phyloP scores from a whole-genome alignment of 2,113 vertebrate species.

The Spheniscus mendiculus region DNA sequence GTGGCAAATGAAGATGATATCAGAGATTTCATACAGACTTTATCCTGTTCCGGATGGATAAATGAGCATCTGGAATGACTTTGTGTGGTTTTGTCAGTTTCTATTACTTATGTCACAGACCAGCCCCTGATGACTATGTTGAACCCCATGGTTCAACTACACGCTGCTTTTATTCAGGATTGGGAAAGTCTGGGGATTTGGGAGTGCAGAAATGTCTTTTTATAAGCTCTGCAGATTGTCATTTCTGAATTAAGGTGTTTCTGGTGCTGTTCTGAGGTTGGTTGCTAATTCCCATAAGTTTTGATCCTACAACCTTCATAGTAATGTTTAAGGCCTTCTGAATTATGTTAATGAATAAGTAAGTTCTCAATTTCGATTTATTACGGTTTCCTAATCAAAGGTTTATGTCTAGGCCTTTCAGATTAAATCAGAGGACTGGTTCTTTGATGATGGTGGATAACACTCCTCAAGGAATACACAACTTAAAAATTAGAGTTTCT shows the following conservation, averaged over 20 bases:
- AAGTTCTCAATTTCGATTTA: not conserved
- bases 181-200: not conserved
- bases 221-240: not conserved
- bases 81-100: not conserved
- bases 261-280: not conserved
- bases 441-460: slow-evolving; percentile 86
- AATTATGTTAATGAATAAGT: not conserved
- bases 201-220: not conserved
- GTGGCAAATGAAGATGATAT: not conserved
- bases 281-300: not conserved
- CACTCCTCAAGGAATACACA: slow-evolving; percentile 78
- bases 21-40: not conserved
- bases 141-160: rapidly evolving
- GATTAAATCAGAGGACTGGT: slow-evolving; percentile 86
- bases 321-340: not conserved
- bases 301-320: not conserved
- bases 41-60: not conserved
- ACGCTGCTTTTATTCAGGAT: not conserved
- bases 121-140: not conserved
- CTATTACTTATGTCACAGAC: not conserved
- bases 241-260: not conserved
- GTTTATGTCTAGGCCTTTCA: slow-evolving; percentile 79
- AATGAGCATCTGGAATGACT: not conserved
- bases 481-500: slow-evolving; percentile 84
- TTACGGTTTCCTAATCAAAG: not conserved